A percentile compares a stretch with the other conserved stretches of the same genome.
Conservation (phyloP, 2,888 invertebrate species). For the Onchidella celtica region DNA sequence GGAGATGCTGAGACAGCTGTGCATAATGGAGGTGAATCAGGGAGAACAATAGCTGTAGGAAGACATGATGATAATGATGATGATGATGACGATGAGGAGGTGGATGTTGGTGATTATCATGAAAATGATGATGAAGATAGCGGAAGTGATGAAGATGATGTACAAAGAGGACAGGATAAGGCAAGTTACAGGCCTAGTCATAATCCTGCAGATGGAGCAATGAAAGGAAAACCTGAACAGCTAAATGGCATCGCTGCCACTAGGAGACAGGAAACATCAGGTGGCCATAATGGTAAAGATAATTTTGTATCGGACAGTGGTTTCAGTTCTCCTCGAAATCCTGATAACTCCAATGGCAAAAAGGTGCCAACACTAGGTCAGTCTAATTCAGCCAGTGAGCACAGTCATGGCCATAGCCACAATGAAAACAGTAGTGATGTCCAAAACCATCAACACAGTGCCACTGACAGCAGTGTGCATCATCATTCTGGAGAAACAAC, state of each 20-base stretch:
- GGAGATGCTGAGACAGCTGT: not conserved
- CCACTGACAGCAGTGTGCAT: conserved; percentile 1
- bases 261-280: not conserved
- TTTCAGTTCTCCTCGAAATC: conserved; percentile 67
- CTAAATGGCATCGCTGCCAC: too few relatives aligned
- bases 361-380: conserved; percentile 11
- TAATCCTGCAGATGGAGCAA: not conserved
- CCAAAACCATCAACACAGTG: not conserved
- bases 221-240: too few relatives aligned
- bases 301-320: conserved; percentile 67
- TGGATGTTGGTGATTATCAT: not conserved
- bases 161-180: not conserved
- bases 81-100: not conserved
- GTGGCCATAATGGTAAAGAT: not conserved
- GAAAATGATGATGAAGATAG: not conserved
- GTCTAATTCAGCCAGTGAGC: not conserved
- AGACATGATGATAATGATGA: not conserved
- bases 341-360: conserved; percentile 42
- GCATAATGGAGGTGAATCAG: not conserved
- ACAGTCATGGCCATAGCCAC: not conserved
- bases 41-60: not conserved
- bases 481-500: conserved; percentile 1
- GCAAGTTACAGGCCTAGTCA: not conserved
- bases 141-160: conserved; percentile 1
- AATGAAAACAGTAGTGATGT: not conserved